Evolutionary conservation across 2,113 vertebrate species (phyloP).

Genomic region (Percopsis transmontana): DNA sequence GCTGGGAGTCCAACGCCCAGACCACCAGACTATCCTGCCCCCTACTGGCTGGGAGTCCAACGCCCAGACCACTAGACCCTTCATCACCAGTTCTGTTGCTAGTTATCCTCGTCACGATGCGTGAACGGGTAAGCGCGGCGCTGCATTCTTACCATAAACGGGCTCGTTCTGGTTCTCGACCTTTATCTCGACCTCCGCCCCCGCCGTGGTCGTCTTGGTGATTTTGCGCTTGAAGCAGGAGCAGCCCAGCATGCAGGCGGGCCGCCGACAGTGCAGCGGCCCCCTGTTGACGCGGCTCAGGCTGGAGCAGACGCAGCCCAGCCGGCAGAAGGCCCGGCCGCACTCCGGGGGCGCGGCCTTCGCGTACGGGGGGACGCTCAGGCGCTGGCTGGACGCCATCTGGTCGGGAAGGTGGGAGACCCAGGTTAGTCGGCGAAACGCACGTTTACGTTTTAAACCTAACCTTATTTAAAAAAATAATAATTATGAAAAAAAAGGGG

Average conservation of each 20-base stretch:
- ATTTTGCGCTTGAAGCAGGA: slow-evolving; percentile 85
- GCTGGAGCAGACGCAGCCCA: slow-evolving; percentile 93
- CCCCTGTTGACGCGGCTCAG: slow-evolving; percentile 74
- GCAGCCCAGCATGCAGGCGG: slow-evolving; percentile 93
- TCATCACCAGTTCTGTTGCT: no score
- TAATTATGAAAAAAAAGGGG: no score
- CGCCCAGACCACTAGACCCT: no score
- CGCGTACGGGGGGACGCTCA: slow-evolving; percentile 48
- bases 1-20: no score
- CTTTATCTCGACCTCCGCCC: slow-evolving; percentile 52
- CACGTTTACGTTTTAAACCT: no score
- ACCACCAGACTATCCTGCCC: no score
- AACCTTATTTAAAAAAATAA: no score
- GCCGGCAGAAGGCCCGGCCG: slow-evolving; percentile 86
- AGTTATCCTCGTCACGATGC: no score
- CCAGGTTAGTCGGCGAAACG: not conserved
- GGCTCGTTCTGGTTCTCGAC: slow-evolving; percentile 27
- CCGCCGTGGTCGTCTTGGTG: slow-evolving; percentile 57
- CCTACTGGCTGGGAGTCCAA: no score
- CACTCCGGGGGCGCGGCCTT: slow-evolving; percentile 73
- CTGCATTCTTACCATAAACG: slow-evolving; percentile 43
- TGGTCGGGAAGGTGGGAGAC: slow-evolving; percentile 14
- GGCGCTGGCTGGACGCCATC: slow-evolving; percentile 19
- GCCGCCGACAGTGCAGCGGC: slow-evolving; percentile 83
- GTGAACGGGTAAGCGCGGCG: no score